Base-by-base conservation (phyloP, 2,888 invertebrate species). In the Ectemnius lituratus region DNA sequence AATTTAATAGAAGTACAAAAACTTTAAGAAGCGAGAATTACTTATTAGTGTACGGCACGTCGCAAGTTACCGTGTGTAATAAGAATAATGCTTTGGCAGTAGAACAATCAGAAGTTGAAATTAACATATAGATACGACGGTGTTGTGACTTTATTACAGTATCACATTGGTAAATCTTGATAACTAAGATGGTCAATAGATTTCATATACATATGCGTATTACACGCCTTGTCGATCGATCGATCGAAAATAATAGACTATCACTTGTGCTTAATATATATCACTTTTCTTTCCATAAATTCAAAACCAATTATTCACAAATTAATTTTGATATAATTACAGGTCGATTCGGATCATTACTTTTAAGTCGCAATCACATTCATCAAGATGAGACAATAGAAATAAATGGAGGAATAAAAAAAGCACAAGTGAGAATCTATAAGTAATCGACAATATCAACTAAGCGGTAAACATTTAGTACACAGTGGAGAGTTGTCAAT, bases 41-140 rank as follows among this genome's bases (percentile, higher is more conserved):
- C 73, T 76, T 79, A 77, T 63, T 52, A 75, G 66, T 70, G 72
- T 76, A 78, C 62, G 70, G 60, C 71, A 77, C 69, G 71, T 79
- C 76, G 72, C 77, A 76, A 2, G 61, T 70, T 79, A 71, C 73
- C 70, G 73, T 6, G 14, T 83, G 81, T 73, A 76, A 80, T 75
- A 77, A 82, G 70, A 78, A 80, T 73, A 78, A 80, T 73, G 71
- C 67, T 80, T 82, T 83, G 83, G 83, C 83, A 83, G 83, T 83
- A 83, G 77, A 83, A 81, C 79, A 76, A 83, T 79, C 62, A 77
- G 71, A 81, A 23, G 81, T 80, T 56, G 62, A 81, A 82, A 79
- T 46, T 77, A 83, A 83, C 65, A 65, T 73, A 76, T 73, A 76
- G 62, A 75, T 64, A 70, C 64, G 67, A 76, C 49, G 65, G 73